Conservation (phyloP, 2,113 vertebrate genomes). For the Girardinichthys multiradiatus region DNA sequence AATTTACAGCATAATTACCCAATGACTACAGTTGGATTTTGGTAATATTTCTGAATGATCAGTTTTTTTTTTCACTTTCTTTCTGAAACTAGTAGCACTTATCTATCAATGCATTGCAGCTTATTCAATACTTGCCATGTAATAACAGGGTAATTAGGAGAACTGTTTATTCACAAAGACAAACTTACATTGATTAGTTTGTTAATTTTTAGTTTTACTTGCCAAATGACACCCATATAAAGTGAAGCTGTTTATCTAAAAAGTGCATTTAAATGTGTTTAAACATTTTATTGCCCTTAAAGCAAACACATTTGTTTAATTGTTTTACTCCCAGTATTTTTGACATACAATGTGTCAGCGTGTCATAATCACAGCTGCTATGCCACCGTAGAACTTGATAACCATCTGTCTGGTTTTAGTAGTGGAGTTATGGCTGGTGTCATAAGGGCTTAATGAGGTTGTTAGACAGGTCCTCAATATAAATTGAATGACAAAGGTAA, state of each 20-base stretch:
- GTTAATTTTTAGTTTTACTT: neutral
- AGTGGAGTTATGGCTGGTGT: slow-evolving; percentile 61
- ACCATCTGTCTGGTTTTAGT: slow-evolving; percentile 71
- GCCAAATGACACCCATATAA: neutral
- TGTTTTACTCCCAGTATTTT: slow-evolving; percentile 31
- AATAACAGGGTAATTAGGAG: neutral
- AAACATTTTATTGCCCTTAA: slow-evolving; percentile 26
- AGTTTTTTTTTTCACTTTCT: too few relatives aligned
- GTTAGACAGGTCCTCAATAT: slow-evolving; percentile 67
- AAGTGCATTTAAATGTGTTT: slow-evolving; percentile 1
- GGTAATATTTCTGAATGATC: too few relatives aligned
- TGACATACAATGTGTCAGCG: slow-evolving; percentile 16
- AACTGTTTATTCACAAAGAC: neutral
- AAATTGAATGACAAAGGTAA: slow-evolving; percentile 63
- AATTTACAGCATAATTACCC: too few relatives aligned
- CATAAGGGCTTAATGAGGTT: slow-evolving; percentile 72
- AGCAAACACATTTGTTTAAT: slow-evolving; percentile 32
- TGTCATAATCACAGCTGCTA: slow-evolving; percentile 67
- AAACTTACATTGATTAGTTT: neutral
- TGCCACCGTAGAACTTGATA: slow-evolving; percentile 65
- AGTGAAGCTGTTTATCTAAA: slow-evolving; percentile 8
- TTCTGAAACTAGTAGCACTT: neutral
- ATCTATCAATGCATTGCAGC: neutral
- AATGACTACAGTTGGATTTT: too few relatives aligned
- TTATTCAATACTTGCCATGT: neutral